Evolutionary conservation across 2,888 invertebrate species (phyloP), one percentile per base, ranked within the genome.

Genomic region (Parnassius glacialis): DNA sequence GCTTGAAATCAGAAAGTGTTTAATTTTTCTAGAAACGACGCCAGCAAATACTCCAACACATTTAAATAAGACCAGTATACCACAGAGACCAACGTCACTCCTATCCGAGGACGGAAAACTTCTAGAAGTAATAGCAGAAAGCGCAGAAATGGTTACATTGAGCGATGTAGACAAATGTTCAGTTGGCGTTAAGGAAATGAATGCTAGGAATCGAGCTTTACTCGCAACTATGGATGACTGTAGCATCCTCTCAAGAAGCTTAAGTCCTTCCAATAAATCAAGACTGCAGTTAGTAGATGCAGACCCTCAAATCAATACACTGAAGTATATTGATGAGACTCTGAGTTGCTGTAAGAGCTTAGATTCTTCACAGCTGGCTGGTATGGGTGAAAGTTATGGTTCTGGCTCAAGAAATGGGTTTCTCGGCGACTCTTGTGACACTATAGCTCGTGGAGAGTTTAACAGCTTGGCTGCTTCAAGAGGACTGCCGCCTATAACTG

Each of bases 91-190:
- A 2, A 84, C 94, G 13, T 95, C 95, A 10, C 84, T 94, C 47
- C 88, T 95, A 60, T 92, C 93, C 3, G 93, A 94, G 74, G 94
- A 94, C 66, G 93, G 92, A 1, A 94, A 94, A 81, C 78, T 85
- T 45, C 86, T 95, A 72, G 94, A 95, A 68, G 94, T 93, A 11
- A 95, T 95, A 68, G 93, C 93, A 43, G 95, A 95, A 84, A 93
- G 93, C 67, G 94, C 95, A 34, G 95, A 95, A 82, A 92, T 95
- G 88, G 93, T 94, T 60, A 93, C 94, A 20, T 80, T 95, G 52
- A 94, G 94, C 65, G 93, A 93, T 42, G 85, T 81, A 10, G 91
- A 90, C 66, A 88, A 86, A 70, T 82, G 83, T 48, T 85, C 91
- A 0, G 69, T 81, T 2, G 90, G 87, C 42, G 84, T 92, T 16